Percentiles rank a stretch among this genome's conserved stretches.
phyloP scores from a whole-genome alignment of 2,113 vertebrate genomes.

The Centropus unirufus region DNA sequence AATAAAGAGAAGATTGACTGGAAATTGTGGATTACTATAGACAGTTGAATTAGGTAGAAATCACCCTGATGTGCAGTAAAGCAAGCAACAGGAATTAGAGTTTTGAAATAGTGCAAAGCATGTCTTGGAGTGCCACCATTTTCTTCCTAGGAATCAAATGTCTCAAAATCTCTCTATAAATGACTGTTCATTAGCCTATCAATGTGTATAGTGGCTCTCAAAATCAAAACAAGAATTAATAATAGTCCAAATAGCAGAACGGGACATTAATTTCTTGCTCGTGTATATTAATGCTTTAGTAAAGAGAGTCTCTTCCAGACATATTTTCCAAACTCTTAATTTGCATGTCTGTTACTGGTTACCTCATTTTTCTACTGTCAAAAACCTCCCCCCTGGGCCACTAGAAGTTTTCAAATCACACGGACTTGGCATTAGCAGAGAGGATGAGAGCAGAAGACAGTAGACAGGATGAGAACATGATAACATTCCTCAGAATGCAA shows the following conservation, averaged over 20 bases:
- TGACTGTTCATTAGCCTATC: conserved; percentile 72
- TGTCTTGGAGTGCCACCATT: conserved; percentile 47
- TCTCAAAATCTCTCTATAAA: conserved; percentile 69
- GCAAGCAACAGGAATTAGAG: conserved; percentile 35
- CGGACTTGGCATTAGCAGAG: not conserved
- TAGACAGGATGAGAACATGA: not conserved
- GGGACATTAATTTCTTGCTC: conserved; percentile 68
- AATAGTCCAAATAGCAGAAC: conserved; percentile 73
- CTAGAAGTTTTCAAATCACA: not conserved
- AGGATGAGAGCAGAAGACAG: not conserved
- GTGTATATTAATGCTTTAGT: conserved; percentile 56
- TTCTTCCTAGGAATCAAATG: conserved; percentile 61
- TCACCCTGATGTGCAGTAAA: conserved; percentile 53
- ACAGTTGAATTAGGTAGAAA: conserved; percentile 54
- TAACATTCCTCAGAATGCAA: not conserved
- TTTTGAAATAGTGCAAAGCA: not conserved
- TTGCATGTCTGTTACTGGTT: not conserved
- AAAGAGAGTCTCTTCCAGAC: not conserved
- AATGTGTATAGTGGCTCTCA: conserved; percentile 71
- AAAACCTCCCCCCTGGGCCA: not conserved
- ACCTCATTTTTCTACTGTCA: not conserved
- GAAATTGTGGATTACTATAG: conserved; percentile 29
- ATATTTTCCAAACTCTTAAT: conserved; percentile 50
- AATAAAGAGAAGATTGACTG: conserved; percentile 36
- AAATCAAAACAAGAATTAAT: conserved; percentile 74